A percentile compares a stretch with the other conserved stretches of the same genome.
Evolutionary conservation across 1,140 invertebrate genomes (phyloP).

Genomic region (Pissodes strobi): DNA sequence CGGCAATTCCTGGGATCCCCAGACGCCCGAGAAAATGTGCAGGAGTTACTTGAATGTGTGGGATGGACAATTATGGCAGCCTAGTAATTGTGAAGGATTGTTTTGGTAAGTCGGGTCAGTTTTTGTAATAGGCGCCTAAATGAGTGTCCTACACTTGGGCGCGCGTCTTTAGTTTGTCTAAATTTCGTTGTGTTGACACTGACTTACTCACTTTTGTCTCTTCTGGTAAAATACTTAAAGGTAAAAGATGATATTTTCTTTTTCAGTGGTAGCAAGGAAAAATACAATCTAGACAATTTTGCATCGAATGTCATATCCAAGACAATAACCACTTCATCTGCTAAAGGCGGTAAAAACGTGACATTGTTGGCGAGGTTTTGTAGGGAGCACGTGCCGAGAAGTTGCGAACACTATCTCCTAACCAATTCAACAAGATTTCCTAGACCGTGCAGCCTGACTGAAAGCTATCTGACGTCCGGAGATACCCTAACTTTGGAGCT

Average conservation of each 20-base stretch:
- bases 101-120: constrained; percentile 65
- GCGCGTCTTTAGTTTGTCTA: too few relatives aligned
- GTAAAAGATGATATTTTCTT: neutral
- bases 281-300: constrained; percentile 37
- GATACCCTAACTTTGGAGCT: constrained; percentile 81
- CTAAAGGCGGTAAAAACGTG: constrained; percentile 65
- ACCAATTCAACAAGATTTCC: constrained; percentile 61
- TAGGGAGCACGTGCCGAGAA: constrained; percentile 74
- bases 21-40: constrained; percentile 70
- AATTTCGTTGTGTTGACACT: too few relatives aligned
- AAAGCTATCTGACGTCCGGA: constrained; percentile 81
- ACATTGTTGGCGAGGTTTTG: constrained; percentile 78
- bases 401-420: constrained; percentile 75
- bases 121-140: neutral
- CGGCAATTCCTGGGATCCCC: constrained; percentile 59
- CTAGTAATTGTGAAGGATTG: constrained; percentile 77
- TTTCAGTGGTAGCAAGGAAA: constrained; percentile 45
- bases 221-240: neutral
- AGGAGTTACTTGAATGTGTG: constrained; percentile 80
- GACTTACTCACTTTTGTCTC: too few relatives aligned
- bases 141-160: too few relatives aligned
- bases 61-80: constrained; percentile 78
- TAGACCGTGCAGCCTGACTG: constrained; percentile 76
- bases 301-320: constrained; percentile 3
- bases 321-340: neutral